phyloP scores from a whole-genome alignment of 1,140 invertebrate genomes.

The Drosophila melanogaster region DNA sequence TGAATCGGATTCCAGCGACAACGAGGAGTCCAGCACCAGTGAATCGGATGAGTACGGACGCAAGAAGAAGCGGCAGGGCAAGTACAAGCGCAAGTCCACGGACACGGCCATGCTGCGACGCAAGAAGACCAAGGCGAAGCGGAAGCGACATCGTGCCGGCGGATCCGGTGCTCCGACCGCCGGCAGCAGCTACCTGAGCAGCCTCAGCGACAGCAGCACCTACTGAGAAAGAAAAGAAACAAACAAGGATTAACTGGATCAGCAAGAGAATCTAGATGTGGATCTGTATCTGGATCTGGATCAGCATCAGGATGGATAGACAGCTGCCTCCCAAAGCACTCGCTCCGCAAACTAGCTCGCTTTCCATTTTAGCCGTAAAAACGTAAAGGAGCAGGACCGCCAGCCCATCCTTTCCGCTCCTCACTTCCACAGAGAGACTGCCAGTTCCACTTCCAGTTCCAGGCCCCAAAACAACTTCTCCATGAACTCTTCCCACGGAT shows the following conservation, averaged over 20 bases:
- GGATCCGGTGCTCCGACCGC: constrained; percentile 46
- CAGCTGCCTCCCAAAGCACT: constrained; percentile 38
- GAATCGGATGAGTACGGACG: constrained; percentile 80
- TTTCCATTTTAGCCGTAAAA: constrained; percentile 20
- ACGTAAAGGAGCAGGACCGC: constrained; percentile 4
- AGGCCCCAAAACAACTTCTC: constrained; percentile 3
- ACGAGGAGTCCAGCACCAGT: constrained; percentile 79
- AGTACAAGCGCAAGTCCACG: constrained; percentile 79
- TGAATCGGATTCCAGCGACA: constrained; percentile 79
- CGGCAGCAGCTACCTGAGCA: constrained; percentile 74
- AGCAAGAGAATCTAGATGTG: background rate
- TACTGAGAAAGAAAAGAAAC: constrained; percentile 28
- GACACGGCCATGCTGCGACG: constrained; percentile 66
- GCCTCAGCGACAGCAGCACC: constrained; percentile 76
- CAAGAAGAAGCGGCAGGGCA: constrained; percentile 77
- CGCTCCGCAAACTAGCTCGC: constrained; percentile 32
- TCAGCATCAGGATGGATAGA: background rate
- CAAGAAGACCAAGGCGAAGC: constrained; percentile 79
- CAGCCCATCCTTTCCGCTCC: background rate
- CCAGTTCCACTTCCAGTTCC: constrained; percentile 11
- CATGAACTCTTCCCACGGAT: background rate
- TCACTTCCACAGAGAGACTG: constrained; percentile 17
- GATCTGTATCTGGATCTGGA: background rate
- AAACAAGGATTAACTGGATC: background rate
- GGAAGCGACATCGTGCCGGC: constrained; percentile 64